Evolutionary conservation across 37 sponge, comb jelly and placozoan species (phyloP).

Genomic region (Chondrilla cf. caribensis): DNA sequence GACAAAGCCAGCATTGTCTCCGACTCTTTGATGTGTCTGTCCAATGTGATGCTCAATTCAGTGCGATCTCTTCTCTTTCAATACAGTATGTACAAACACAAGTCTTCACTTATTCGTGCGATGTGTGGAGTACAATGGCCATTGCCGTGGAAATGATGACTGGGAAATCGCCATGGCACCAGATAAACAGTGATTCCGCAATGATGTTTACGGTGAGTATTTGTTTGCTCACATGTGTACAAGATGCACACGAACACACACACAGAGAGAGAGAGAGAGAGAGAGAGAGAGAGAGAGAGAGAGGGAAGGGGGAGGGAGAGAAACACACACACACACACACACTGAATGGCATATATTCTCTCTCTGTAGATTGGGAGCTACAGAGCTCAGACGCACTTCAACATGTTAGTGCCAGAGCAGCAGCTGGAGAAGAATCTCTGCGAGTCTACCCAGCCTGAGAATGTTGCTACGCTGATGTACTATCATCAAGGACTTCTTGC

Average conservation of each 20-base stretch:
- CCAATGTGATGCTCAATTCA: too few species aligned
- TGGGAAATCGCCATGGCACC: not conserved
- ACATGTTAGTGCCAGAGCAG: not conserved
- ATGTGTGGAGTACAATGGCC: constrained; percentile 17
- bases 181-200: not conserved
- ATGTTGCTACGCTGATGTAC: not conserved
- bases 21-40: too few species aligned
- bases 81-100: not conserved
- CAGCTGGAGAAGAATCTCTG: not conserved
- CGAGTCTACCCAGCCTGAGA: not conserved
- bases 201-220: not conserved
- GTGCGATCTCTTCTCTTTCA: too few species aligned
- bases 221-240: too few species aligned
- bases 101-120: not conserved
- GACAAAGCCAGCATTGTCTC: too few species aligned
- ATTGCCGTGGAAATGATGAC: constrained; percentile 28
- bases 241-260: too few species aligned
- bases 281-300: not conserved
- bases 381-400: not conserved
- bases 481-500: not conserved
- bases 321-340: not conserved
- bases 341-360: not conserved
- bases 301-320: not conserved
- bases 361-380: constrained; percentile 1
- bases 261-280: not conserved